Base-by-base conservation (phyloP, 2,888 invertebrate genomes). In the Aleiodes alternator region DNA sequence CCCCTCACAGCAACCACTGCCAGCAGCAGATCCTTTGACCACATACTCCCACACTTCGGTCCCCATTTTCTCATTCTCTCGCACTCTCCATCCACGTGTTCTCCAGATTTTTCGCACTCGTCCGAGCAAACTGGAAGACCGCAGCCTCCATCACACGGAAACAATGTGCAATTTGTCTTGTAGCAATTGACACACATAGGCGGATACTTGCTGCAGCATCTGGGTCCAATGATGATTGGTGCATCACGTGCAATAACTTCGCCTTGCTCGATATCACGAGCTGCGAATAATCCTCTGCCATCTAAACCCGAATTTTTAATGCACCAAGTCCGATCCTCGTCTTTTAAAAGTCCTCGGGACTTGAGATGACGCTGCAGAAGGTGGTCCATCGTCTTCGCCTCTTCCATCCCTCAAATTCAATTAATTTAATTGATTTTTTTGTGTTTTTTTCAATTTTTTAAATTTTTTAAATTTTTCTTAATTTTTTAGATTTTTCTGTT, bases 281-380 rank as follows among this genome's bases (percentile, higher is more conserved):
- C 92, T 16, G 95, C 94, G 81, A 95, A 92, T 2, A 96, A 86
- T 3, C 96, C 96, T 29, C 95, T 93, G 7, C 95, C 96, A 59
- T 93, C 93, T 7, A 94, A 85, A 16, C 89, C 83, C 0, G 95
- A 95, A 79, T 91, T 89, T 70, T 87, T 90, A 74, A 96, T 90
- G 74, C 87, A 91, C 94, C 95, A 95, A 6, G 68, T 48, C 4
- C 55, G 64, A 59, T 77, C 61, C 11, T 38, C n/a, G 4, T 12
- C 11, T 43, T 80, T 74, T 0, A 5, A 38, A 5, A 77, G 64
- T 11, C 79, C 79, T n/a, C 82, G 78, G 23, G 76, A 75, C 16
- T 77, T 74, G 48, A 88, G 74, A 78, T 88, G 84, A 1, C 75
- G 73, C 34, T 77, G 68, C 43, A 88, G 73, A 70, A 82, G 38